Conservation (phyloP, 2,888 invertebrate genomes). For the Latrodectus elegans region DNA sequence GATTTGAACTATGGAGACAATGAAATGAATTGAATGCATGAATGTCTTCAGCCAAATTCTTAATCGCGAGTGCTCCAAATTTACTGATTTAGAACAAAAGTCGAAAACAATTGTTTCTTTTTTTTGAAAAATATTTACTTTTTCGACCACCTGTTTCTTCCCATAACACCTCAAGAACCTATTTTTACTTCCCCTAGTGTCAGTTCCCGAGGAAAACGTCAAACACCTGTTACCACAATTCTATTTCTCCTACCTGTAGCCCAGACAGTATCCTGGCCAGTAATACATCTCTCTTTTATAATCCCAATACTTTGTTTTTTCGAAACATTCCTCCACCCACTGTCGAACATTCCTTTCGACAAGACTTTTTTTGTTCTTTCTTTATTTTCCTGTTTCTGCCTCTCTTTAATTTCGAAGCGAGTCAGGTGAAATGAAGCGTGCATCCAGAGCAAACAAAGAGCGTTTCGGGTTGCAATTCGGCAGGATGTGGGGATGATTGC, state of each 20-base stretch:
- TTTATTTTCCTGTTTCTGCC: background rate
- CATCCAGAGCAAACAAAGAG: constrained; percentile 20
- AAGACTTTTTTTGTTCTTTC: background rate
- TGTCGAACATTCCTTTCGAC: background rate
- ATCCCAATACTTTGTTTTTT: background rate
- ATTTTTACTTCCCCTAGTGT: background rate
- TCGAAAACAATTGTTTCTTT: too few relatives aligned
- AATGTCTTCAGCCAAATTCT: too few relatives aligned
- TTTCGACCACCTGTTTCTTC: too few relatives aligned
- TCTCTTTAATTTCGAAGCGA: background rate
- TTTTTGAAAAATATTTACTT: too few relatives aligned
- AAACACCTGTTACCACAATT: background rate
- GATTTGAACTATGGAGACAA: too few relatives aligned
- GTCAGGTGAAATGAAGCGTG: constrained; percentile 15
- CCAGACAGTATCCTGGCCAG: background rate
- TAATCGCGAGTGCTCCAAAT: too few relatives aligned
- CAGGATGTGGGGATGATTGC: constrained; percentile 37
- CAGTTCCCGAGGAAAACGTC: background rate
- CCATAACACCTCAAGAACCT: too few relatives aligned
- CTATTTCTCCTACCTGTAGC: background rate
- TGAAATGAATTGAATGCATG: too few relatives aligned
- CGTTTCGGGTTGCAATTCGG: constrained; percentile 17
- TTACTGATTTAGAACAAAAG: too few relatives aligned
- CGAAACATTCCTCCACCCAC: background rate
- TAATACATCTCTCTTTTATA: background rate